Percentiles rank a stretch among this genome's conserved stretches.
phyloP scores from a whole-genome alignment of 1,140 invertebrate species.

The Coelopa frigida region DNA sequence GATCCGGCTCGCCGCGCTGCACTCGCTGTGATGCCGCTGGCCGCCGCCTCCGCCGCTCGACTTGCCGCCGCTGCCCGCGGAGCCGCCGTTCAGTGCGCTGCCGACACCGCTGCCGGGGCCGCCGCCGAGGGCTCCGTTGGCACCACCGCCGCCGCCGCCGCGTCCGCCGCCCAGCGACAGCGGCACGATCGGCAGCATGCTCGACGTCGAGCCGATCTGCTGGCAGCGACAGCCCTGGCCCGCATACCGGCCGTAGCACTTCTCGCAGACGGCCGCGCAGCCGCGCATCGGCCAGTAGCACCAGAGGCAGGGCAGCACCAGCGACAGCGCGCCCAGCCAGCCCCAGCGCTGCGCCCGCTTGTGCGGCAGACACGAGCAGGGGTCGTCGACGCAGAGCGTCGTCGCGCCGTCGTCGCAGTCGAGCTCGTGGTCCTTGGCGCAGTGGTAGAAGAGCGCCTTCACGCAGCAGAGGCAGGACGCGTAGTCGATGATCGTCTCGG shows the following conservation, averaged over 20 bases:
- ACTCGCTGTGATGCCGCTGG: conserved; percentile 17
- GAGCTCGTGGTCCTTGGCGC: conserved; percentile 62
- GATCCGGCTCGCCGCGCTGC: conserved; percentile 36
- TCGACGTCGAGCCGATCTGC: conserved; percentile 37
- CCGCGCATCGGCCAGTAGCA: conserved; percentile 87
- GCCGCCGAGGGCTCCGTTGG: conserved; percentile 10
- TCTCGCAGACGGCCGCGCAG: conserved; percentile 68
- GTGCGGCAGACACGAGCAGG: conserved; percentile 73
- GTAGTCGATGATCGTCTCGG: conserved; percentile 78
- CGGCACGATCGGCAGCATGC: conserved; percentile 45
- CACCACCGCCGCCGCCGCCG: conserved; percentile 12
- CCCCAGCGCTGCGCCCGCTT: conserved; percentile 68
- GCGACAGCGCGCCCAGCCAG: conserved; percentile 69
- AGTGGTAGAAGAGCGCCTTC: conserved; percentile 88
- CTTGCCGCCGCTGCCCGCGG: conserved; percentile 14
- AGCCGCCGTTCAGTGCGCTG: conserved; percentile 3
- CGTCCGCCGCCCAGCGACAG: conserved; percentile 23
- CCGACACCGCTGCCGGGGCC: conserved; percentile 4
- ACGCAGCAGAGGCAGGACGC: conserved; percentile 89
- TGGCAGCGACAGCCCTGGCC: conserved; percentile 56
- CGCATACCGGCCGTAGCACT: conserved; percentile 70
- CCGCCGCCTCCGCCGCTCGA: conserved; percentile 15
- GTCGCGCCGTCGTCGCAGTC: conserved; percentile 60
- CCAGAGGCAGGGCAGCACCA: conserved; percentile 79
- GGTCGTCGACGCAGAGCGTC: conserved; percentile 70